Conservation (phyloP, 2,113 vertebrate species). For the Syrmaticus mikado region DNA sequence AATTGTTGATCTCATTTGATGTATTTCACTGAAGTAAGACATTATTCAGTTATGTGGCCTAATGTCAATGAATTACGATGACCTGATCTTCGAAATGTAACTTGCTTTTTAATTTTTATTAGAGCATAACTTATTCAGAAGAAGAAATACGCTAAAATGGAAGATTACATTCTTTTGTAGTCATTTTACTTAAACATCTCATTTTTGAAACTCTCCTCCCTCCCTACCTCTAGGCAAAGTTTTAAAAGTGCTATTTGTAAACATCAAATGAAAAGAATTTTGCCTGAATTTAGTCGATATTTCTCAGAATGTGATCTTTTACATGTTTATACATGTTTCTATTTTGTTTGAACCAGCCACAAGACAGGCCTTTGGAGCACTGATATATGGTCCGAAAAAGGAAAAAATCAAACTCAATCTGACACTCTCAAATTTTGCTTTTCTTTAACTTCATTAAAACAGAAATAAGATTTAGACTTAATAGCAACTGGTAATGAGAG, state of each 20-base stretch:
- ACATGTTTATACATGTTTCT: not conserved
- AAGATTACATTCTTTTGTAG: constrained; percentile 52
- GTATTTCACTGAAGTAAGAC: constrained; percentile 98
- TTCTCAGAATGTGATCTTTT: not conserved
- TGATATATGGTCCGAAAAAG: not conserved
- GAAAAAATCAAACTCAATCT: not conserved
- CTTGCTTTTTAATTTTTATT: constrained; percentile 91
- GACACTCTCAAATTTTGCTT: not conserved
- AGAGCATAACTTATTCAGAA: constrained; percentile 75
- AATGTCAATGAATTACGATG: constrained; percentile 96
- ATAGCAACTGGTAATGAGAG: not conserved
- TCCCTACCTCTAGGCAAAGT: constrained; percentile 50
- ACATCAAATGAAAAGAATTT: constrained; percentile 19
- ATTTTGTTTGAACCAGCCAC: not conserved
- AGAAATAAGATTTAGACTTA: not conserved
- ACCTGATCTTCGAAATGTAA: constrained; percentile 91
- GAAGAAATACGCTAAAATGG: constrained; percentile 63
- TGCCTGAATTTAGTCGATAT: not conserved
- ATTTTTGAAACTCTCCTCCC: constrained; percentile 51
- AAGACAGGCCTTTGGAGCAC: not conserved
- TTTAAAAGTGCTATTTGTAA: constrained; percentile 24
- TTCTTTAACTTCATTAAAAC: not conserved
- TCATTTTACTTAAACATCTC: constrained; percentile 62
- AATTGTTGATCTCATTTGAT: constrained; percentile 99
- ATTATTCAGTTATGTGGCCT: constrained; percentile 98